These are phyloP conservation scores for Chaetorhynchus papuensis DNA, from an alignment of 2,113 vertebrate genomes.

Conservation along the genomic window DNA sequence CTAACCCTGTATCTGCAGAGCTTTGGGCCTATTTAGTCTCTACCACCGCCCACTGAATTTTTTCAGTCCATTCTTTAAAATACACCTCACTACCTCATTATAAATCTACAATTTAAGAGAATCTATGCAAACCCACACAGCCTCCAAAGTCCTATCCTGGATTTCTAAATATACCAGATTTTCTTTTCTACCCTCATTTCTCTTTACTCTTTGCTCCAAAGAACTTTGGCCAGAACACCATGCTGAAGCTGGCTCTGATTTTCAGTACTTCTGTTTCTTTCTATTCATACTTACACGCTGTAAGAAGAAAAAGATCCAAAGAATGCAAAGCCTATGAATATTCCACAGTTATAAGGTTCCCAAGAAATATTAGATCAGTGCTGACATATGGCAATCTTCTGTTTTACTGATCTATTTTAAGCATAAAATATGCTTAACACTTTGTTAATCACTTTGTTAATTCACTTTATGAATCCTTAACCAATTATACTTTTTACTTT, in stretches of 20 bases:
- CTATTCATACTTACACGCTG: not conserved
- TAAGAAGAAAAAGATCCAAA: not conserved
- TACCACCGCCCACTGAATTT: not conserved
- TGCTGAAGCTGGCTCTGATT: not conserved
- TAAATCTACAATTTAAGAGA: not conserved
- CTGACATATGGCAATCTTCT: not conserved
- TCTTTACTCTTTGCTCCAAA: not conserved
- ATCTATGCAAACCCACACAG: not conserved
- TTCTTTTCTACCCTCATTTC: not conserved
- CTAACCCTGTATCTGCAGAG: not conserved
- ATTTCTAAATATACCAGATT: not conserved
- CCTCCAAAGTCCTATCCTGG: not conserved
- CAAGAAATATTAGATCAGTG: conserved; percentile 1
- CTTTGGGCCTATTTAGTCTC: not conserved
- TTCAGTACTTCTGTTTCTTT: not conserved
- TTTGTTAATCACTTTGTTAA: not conserved
- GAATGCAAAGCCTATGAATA: not conserved
- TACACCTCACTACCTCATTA: not conserved
- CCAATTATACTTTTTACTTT: not conserved
- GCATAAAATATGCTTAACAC: conserved; percentile 4
- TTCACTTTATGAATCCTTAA: too few species aligned
- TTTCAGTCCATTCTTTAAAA: not conserved
- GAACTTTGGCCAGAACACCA: not conserved
- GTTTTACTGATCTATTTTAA: conserved; percentile 4
- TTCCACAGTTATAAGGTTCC: not conserved